Evolutionary conservation across 2,888 invertebrate species (phyloP).

Genomic region (Drosophila siamana): DNA sequence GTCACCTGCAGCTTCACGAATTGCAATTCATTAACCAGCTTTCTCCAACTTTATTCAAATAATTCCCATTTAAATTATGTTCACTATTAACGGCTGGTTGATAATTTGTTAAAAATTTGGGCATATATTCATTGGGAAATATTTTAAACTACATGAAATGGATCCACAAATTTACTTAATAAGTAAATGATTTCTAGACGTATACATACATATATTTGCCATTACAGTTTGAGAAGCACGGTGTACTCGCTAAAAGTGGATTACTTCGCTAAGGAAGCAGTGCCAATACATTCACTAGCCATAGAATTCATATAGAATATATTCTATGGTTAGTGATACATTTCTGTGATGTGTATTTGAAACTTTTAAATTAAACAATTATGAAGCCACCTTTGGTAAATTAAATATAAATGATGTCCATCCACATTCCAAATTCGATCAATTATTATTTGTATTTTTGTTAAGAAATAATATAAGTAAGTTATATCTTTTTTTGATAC

Average conservation of each 20-base stretch:
- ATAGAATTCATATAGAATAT: too few species aligned
- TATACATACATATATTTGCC: not conserved
- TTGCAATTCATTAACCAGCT: not conserved
- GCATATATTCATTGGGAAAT: not conserved
- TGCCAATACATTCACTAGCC: not conserved
- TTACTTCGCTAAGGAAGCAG: conserved; percentile 24
- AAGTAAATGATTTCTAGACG: not conserved
- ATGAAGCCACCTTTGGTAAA: too few species aligned
- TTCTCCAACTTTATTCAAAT: not conserved
- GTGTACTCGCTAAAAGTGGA: not conserved
- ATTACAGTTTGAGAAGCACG: conserved; percentile 16
- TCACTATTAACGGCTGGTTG: too few species aligned
- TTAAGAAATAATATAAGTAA: too few species aligned
- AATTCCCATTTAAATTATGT: not conserved
- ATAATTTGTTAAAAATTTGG: too few species aligned
- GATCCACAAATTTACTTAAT: not conserved
- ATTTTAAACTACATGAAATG: not conserved
- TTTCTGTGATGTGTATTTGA: too few species aligned
- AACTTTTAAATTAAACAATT: too few species aligned
- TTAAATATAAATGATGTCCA: too few species aligned
- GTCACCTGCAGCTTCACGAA: conserved; percentile 4
- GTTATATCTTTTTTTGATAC: too few species aligned
- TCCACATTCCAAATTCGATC: too few species aligned
- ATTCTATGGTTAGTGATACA: too few species aligned
- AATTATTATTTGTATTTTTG: too few species aligned